These are phyloP conservation scores for Caradrina kadenii DNA, from an alignment of 2,888 invertebrate species.

Conservation along the genomic window DNA sequence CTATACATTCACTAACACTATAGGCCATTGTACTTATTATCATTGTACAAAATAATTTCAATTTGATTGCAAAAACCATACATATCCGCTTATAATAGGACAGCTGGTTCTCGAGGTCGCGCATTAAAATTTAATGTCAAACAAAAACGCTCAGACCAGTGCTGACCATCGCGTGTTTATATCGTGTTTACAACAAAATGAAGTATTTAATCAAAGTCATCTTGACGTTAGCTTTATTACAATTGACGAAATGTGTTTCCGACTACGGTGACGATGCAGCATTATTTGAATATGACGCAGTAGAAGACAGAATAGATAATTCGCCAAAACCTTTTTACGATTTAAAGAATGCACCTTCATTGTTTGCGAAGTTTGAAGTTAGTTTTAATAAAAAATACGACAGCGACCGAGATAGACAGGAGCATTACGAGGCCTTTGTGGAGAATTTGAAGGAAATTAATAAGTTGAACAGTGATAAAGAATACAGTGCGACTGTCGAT, in stretches of 20 bases:
- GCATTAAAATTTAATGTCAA: conserved; percentile 44
- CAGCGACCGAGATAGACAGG: conserved; percentile 67
- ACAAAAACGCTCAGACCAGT: conserved; percentile 61
- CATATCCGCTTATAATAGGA: conserved; percentile 39
- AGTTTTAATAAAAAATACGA: conserved; percentile 76
- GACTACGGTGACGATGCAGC: conserved; percentile 43
- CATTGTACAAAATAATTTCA: background rate
- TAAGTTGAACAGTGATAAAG: conserved; percentile 67
- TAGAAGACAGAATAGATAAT: conserved; percentile 48
- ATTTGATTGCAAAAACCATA: conserved; percentile 50
- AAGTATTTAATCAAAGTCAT: conserved; percentile 58
- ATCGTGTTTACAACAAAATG: conserved; percentile 64
- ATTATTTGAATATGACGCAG: conserved; percentile 20
- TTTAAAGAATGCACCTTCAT: conserved; percentile 72
- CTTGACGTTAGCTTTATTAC: conserved; percentile 50
- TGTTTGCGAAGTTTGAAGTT: conserved; percentile 74
- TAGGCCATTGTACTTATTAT: too few species aligned
- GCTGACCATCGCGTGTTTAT: conserved; percentile 40
- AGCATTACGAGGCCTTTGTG: conserved; percentile 74
- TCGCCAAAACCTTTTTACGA: conserved; percentile 71
- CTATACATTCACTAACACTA: too few species aligned
- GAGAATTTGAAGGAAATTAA: conserved; percentile 78
- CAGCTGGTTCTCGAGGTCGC: conserved; percentile 67
- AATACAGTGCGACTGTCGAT: background rate
- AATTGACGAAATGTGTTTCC: conserved; percentile 41